Conservation (phyloP, 1,140 invertebrate genomes). For the Oscheius sp. region DNA sequence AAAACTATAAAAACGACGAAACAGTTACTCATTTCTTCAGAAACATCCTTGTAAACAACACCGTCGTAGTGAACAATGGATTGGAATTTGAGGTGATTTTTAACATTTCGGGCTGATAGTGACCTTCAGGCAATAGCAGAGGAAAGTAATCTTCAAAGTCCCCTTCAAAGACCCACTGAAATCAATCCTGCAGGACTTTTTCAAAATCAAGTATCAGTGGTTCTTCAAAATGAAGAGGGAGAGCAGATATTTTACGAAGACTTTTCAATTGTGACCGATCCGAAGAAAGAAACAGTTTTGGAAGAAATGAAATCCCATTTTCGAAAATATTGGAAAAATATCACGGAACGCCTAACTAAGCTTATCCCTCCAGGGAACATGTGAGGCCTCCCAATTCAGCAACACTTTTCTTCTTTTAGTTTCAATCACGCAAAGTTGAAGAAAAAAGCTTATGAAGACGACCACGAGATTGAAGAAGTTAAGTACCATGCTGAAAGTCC, state of each 20-base stretch:
- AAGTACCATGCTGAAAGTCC: conserved; percentile 55
- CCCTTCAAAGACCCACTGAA: no score
- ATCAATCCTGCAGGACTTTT: no score
- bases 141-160: neutral
- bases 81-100: conserved; percentile 20
- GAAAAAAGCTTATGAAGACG: neutral
- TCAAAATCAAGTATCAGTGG: no score
- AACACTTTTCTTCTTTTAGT: no score
- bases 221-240: no score
- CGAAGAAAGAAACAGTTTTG: no score
- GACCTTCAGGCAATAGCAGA: no score
- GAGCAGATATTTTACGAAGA: no score
- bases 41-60: conserved; percentile 31
- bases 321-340: neutral
- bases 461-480: neutral
- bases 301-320: neutral
- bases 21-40: conserved; percentile 18
- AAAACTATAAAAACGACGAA: conserved; percentile 5
- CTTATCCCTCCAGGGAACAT: no score
- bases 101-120: no score
- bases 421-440: neutral
- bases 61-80: conserved; percentile 26
- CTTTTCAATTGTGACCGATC: no score
- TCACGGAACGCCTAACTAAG: neutral
- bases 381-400: no score